Evolutionary conservation across 30 jellyfish, hydroid and myxozoan species (phyloP).

Genomic region (Mastigias papua): DNA sequence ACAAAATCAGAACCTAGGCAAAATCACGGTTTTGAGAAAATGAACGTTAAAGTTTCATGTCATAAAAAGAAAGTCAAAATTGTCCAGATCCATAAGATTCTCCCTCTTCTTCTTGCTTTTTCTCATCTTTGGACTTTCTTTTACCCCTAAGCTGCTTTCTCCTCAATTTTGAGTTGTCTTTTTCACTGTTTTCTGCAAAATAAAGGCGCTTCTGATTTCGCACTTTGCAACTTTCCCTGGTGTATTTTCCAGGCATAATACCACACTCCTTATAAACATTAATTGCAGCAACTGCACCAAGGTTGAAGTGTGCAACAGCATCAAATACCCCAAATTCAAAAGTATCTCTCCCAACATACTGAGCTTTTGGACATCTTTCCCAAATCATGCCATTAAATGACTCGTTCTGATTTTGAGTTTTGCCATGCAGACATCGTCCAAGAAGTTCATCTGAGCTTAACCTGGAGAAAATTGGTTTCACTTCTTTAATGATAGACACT

Average conservation of each 20-base stretch:
- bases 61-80: too few species aligned
- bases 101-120: background rate
- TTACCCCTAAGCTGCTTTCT: too few species aligned
- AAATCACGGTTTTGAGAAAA: too few species aligned
- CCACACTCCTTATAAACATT: background rate
- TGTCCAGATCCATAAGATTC: background rate
- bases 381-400: background rate
- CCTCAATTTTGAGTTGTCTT: background rate
- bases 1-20: too few species aligned
- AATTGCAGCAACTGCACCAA: background rate
- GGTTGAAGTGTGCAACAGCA: background rate
- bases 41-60: too few species aligned
- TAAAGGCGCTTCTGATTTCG: background rate
- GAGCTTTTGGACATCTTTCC: constrained; percentile 15
- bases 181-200: background rate
- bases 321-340: constrained; percentile 10
- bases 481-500: background rate
- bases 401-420: too few species aligned
- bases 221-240: background rate
- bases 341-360: constrained; percentile 13
- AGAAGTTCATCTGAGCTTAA: background rate
- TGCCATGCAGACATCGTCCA: background rate
- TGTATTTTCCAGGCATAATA: background rate
- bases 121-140: background rate
- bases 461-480: constrained; percentile 11